These are phyloP conservation scores for Cryptomyrus ogoouensis DNA, from an alignment of 2,113 vertebrate species.

Conservation along the genomic window DNA sequence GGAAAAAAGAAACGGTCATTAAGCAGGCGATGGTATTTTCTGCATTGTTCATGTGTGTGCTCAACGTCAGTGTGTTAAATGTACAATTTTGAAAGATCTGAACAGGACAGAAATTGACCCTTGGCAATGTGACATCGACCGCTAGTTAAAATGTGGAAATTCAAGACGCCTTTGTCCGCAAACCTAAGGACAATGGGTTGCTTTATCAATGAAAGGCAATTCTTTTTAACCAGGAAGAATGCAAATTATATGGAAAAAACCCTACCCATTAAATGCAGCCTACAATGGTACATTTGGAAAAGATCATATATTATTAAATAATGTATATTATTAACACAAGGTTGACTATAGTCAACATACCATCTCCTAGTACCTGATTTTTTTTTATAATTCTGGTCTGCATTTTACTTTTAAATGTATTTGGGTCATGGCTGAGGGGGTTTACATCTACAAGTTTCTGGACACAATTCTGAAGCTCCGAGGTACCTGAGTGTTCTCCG, in stretches of 20 bases:
- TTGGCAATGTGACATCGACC: neutral
- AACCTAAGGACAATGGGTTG: neutral
- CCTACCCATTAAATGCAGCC: neutral
- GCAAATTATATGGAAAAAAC: neutral
- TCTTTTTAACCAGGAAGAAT: neutral
- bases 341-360: neutral
- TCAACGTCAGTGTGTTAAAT: neutral
- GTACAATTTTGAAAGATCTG: neutral
- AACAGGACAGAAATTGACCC: neutral
- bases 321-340: neutral
- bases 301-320: neutral
- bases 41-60: neutral
- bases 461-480: neutral
- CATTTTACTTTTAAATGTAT: neutral
- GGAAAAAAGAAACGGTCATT: neutral
- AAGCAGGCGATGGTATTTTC: neutral
- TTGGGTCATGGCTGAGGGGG: neutral
- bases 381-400: neutral
- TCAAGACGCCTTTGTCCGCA: neutral
- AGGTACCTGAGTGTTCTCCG: neutral
- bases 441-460: neutral
- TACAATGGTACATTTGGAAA: neutral
- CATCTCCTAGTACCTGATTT: neutral
- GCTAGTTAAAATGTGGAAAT: neutral
- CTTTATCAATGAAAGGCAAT: neutral